These are phyloP conservation scores for Struthio camelus DNA, from an alignment of 2,113 vertebrate genomes.

Conservation along the genomic window DNA sequence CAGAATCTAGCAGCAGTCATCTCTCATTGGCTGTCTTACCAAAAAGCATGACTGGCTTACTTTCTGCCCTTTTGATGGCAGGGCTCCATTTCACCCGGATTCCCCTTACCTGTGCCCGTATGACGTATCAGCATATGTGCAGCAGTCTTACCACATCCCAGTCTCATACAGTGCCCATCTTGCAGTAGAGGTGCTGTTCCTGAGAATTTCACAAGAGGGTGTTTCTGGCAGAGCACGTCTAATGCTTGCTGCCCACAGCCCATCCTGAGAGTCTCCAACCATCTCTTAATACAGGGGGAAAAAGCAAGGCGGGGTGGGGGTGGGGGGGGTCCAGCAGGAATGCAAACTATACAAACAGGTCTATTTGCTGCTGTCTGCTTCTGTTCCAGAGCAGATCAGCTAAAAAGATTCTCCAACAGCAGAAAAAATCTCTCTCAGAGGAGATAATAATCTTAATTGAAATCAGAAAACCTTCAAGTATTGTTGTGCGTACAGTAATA, in stretches of 20 bases:
- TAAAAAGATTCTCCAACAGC: conserved; percentile 49
- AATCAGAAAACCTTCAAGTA: conserved; percentile 72
- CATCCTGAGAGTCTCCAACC: background rate
- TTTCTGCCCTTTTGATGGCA: background rate
- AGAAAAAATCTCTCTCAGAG: conserved; percentile 52
- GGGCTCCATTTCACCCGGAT: background rate
- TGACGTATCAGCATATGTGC: background rate
- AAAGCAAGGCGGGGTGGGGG: too few species aligned
- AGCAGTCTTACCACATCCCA: background rate
- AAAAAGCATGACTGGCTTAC: too few species aligned
- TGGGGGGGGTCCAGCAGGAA: background rate
- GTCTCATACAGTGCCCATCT: background rate
- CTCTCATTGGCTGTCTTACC: too few species aligned
- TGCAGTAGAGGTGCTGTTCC: background rate
- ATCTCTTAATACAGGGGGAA: background rate
- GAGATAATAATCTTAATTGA: conserved; percentile 76
- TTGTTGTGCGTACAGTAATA: conserved; percentile 56
- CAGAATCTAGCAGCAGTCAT: too few species aligned
- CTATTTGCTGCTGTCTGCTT: conserved; percentile 23
- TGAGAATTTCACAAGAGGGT: background rate
- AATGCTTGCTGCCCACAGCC: background rate
- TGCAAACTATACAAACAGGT: background rate
- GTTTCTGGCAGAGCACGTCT: background rate
- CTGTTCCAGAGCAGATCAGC: conserved; percentile 49
- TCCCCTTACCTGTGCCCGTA: accelerated